Conservation (phyloP, 2,113 vertebrate species). For the Hemicordylus capensis region DNA sequence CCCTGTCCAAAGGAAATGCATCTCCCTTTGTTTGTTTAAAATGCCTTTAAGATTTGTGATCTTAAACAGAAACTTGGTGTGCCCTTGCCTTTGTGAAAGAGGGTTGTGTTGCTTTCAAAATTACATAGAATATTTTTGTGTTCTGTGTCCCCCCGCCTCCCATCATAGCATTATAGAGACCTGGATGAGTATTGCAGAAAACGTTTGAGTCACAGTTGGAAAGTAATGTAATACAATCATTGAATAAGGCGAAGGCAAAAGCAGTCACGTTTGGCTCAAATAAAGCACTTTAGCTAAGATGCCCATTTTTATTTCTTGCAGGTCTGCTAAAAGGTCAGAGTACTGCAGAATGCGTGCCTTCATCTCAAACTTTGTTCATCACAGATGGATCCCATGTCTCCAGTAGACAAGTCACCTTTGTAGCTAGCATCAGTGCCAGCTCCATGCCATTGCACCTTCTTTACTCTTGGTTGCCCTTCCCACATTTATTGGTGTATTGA, state of each 20-base stretch:
- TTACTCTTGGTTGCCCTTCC: constrained; percentile 87
- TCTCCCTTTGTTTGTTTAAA: too few relatives aligned
- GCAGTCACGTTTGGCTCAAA: constrained; percentile 69
- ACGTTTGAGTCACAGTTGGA: constrained; percentile 72
- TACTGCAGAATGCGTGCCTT: constrained; percentile 97
- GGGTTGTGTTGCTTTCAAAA: constrained; percentile 39
- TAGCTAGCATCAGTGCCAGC: constrained; percentile 85
- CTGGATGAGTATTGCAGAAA: constrained; percentile 62
- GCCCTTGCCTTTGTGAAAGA: background rate
- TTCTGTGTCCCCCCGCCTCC: constrained; percentile 45
- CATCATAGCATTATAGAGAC: constrained; percentile 43
- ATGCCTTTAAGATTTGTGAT: too few relatives aligned
- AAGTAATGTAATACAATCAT: constrained; percentile 75
- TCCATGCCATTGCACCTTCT: constrained; percentile 86
- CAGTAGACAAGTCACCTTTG: constrained; percentile 89
- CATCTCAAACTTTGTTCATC: constrained; percentile 97
- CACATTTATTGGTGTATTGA: constrained; percentile 88
- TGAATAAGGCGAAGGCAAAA: constrained; percentile 63
- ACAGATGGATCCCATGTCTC: constrained; percentile 87
- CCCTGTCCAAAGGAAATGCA: constrained; percentile 46
- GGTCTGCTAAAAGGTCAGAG: constrained; percentile 96
- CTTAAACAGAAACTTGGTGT: constrained; percentile 51
- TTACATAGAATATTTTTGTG: constrained; percentile 51
- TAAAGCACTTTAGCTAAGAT: constrained; percentile 78
- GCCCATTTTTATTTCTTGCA: constrained; percentile 83